Conservation (phyloP, 2,797 vertebrate genomes). For the Limnodromus scolopaceus region DNA sequence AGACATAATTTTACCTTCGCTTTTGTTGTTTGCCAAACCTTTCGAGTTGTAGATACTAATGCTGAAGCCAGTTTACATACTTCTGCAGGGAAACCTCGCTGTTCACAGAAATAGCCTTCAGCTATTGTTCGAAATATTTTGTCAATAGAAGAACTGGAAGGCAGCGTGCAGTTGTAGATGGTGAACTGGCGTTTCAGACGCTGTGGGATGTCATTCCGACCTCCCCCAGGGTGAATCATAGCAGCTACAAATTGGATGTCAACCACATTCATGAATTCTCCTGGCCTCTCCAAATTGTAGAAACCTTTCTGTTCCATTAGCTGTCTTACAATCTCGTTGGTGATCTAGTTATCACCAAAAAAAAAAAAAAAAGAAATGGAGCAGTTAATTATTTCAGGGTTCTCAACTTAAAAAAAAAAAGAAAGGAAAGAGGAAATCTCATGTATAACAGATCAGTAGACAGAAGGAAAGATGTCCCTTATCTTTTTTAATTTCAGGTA, state of each 20-base stretch:
- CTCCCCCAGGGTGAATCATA: conserved; percentile 89
- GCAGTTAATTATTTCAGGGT: background rate
- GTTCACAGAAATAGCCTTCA: conserved; percentile 84
- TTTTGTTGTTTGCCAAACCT: conserved; percentile 86
- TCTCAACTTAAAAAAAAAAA: background rate
- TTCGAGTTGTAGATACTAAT: conserved; percentile 82
- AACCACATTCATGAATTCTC: conserved; percentile 84
- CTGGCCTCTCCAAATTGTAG: conserved; percentile 87
- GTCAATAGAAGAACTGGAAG: conserved; percentile 87
- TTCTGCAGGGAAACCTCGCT: conserved; percentile 75
- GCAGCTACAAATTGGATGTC: conserved; percentile 84
- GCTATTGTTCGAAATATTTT: conserved; percentile 85
- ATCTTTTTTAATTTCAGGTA: background rate
- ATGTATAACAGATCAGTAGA: background rate
- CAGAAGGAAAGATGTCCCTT: background rate
- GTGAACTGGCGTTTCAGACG: conserved; percentile 88
- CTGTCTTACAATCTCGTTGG: conserved; percentile 90
- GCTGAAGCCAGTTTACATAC: conserved; percentile 78
- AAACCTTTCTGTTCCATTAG: conserved; percentile 89
- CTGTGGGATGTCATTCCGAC: conserved; percentile 88
- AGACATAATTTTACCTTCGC: conserved; percentile 77
- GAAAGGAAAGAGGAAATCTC: background rate
- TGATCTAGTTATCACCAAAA: conserved; percentile 73
- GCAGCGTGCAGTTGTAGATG: conserved; percentile 87
- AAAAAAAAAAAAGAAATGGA: background rate